These are phyloP conservation scores for Hetaerina americana DNA, from an alignment of 1,140 invertebrate genomes.

Conservation along the genomic window DNA sequence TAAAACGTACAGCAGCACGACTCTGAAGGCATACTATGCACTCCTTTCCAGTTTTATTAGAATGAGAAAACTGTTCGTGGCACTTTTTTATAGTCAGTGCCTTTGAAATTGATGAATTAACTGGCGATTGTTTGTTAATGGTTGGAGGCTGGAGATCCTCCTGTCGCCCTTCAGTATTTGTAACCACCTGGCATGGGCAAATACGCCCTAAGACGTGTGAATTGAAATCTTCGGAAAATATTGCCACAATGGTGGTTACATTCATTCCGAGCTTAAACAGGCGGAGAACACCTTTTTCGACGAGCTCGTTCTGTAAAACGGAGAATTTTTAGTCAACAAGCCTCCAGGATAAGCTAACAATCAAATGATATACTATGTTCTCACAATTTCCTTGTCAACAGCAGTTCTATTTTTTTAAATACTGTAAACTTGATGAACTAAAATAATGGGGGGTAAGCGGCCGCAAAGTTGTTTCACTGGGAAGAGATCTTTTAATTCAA, in stretches of 20 bases:
- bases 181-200: background rate
- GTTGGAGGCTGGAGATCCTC: background rate
- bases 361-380: background rate
- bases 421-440: constrained; percentile 14
- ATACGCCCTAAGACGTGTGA: background rate
- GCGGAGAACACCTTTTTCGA: constrained; percentile 5
- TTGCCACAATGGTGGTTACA: constrained; percentile 4
- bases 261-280: constrained; percentile 11
- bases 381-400: constrained; percentile 10
- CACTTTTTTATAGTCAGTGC: background rate
- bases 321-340: background rate
- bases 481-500: constrained; percentile 8
- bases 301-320: constrained; percentile 6
- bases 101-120: background rate
- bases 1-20: background rate
- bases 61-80: background rate
- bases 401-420: constrained; percentile 7
- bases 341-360: background rate
- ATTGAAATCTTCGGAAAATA: constrained; percentile 8
- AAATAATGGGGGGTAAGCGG: constrained; percentile 9
- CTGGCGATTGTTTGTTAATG: background rate
- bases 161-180: background rate
- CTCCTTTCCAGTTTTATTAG: background rate
- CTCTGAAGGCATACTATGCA: background rate
- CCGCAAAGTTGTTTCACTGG: constrained; percentile 7